phyloP scores from a whole-genome alignment of 2,797 vertebrate species.

The Chaunax sp. region DNA sequence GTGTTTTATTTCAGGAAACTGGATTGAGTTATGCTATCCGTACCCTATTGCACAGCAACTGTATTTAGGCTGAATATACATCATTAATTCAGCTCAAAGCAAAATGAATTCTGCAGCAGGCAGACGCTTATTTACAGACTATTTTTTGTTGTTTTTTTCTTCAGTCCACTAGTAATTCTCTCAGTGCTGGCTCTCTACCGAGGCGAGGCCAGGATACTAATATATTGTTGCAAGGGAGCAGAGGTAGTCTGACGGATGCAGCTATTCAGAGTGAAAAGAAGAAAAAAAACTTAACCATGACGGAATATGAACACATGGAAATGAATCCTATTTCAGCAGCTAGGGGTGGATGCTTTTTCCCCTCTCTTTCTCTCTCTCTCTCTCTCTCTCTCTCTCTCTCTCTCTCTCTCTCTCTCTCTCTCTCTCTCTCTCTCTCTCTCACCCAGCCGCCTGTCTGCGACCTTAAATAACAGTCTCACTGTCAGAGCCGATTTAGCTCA shows the following conservation, averaged over 20 bases:
- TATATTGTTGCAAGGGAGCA: slow-evolving; percentile 56
- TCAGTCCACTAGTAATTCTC: slow-evolving; percentile 61
- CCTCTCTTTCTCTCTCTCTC: neutral
- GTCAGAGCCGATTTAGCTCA: slow-evolving; percentile 84
- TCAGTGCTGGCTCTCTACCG: slow-evolving; percentile 42
- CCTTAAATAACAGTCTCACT: slow-evolving; percentile 87
- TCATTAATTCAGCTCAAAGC: slow-evolving; percentile 64
- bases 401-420: slow-evolving; percentile 21
- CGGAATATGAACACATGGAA: slow-evolving; percentile 84
- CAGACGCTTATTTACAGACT: slow-evolving; percentile 59
- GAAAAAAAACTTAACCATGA: slow-evolving; percentile 58
- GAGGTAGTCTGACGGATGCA: slow-evolving; percentile 69
- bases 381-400: slow-evolving; percentile 13
- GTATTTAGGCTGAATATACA: slow-evolving; percentile 46
- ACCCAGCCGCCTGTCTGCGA: slow-evolving; percentile 79
- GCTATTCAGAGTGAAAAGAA: slow-evolving; percentile 52
- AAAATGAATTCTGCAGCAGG: slow-evolving; percentile 56
- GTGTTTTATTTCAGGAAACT: slow-evolving; percentile 47
- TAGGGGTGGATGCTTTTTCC: slow-evolving; percentile 58
- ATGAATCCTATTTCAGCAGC: slow-evolving; percentile 83
- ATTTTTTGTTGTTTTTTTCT: slow-evolving; percentile 21
- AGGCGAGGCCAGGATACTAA: slow-evolving; percentile 67
- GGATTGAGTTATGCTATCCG: slow-evolving; percentile 17
- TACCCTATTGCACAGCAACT: neutral
- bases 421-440: slow-evolving; percentile 35